Base-by-base conservation (phyloP, 2,888 invertebrate genomes). In the Polyploca ridens region DNA sequence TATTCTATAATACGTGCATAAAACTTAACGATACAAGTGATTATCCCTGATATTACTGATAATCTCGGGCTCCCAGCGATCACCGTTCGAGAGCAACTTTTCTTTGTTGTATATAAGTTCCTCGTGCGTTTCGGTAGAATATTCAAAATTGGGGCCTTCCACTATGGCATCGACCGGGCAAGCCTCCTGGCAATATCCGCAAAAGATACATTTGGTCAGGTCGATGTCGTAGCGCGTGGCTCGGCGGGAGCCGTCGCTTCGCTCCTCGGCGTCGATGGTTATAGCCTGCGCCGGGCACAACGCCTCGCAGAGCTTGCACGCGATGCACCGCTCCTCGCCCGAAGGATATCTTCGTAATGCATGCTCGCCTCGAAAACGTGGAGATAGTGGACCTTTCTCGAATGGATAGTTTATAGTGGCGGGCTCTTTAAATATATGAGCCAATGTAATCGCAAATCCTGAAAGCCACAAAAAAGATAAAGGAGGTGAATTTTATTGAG, bases 321-420 rank as follows among this genome's bases (percentile, higher is more conserved):
- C 99, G 86, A 99, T 99, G 88, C 99, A 99, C 63, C 99, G 95
- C 90, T 99, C 99, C 87, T 99, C 99, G 0, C 99, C 99, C 6
- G 98, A 98, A 0, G 99, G 99, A 90, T 99, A 98, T 60, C 99
- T 95, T 66, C 99, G 95, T 64, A 99, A 93, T n/a, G 99, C 99
- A 90, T 99, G 99, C 89, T 99, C 99, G 0, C 99, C 99, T 78
- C 99, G 96, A 90, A 99, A 99, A 67, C 99, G 95, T 0, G 99
- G 99, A 79, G 99, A 99, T 61, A 99, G 92, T 0, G 99, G 99
- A 16, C 99, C 99, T 87, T 99, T 99, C 90, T 99, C 99, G 89
- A 99, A 99, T 0, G 99, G 99, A 89, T 99, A 99, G 90, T 99
- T 99, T 76, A 99, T 99, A 0, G 99, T 99, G 0, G 99, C 99